Evolutionary conservation across 2,797 vertebrate genomes (phyloP).

Genomic region (Melanotaenia pygmaea): DNA sequence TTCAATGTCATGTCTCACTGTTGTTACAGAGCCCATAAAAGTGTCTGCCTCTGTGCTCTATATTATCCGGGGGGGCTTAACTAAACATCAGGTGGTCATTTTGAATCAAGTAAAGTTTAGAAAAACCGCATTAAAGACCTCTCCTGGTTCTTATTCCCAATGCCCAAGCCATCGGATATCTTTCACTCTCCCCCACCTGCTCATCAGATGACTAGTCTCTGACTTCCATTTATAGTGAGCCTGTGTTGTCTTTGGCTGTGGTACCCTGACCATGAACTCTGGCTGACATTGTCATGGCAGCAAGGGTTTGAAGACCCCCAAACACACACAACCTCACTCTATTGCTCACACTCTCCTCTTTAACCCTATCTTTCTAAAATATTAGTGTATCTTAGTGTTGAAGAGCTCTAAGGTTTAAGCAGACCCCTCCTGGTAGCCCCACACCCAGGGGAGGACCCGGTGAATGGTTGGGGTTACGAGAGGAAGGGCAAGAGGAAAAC

Average conservation of each 20-base stretch:
- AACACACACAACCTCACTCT: conserved; percentile 30
- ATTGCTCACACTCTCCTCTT: conserved; percentile 24
- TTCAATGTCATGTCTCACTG: conserved; percentile 41
- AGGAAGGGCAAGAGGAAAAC: conserved; percentile 56
- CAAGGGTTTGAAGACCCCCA: conserved; percentile 58
- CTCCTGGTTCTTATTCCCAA: conserved; percentile 32
- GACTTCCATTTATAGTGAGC: conserved; percentile 66
- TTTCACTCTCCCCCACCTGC: conserved; percentile 60
- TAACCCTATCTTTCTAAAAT: conserved; percentile 32
- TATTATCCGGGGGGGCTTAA: conserved; percentile 54
- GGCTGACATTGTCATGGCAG: conserved; percentile 70
- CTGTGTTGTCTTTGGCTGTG: conserved; percentile 71
- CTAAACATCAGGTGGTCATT: conserved; percentile 46
- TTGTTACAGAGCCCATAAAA: conserved; percentile 59
- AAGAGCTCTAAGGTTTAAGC: conserved; percentile 51
- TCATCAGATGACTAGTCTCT: conserved; percentile 65
- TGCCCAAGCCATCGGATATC: conserved; percentile 58
- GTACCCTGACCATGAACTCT: conserved; percentile 66
- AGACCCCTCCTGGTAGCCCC: conserved; percentile 57
- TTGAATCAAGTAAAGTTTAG: conserved; percentile 42
- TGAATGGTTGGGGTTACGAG: conserved; percentile 42
- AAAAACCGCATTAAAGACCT: conserved; percentile 30
- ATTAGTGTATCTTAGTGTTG: conserved; percentile 33
- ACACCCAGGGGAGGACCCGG: conserved; percentile 49
- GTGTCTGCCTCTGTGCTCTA: conserved; percentile 37